A percentile compares a stretch with the other conserved stretches of the same genome.
Evolutionary conservation across 2,797 vertebrate species (phyloP).

Genomic region (Sus cebifrons): DNA sequence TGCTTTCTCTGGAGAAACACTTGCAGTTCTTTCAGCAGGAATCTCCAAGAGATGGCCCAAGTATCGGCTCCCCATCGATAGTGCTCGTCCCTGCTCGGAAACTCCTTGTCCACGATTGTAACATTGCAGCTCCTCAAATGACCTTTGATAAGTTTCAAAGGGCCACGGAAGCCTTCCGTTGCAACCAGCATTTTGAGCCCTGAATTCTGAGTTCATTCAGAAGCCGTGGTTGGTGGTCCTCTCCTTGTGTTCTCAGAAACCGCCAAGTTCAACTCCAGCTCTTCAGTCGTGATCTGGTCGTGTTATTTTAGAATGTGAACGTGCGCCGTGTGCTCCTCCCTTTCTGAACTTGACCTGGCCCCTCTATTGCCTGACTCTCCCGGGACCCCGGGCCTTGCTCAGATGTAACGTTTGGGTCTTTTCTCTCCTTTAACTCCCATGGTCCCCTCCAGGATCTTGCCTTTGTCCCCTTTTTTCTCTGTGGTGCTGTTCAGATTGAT

Average conservation of each 20-base stretch:
- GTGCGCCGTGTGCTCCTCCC: not conserved
- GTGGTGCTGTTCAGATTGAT: slow-evolving; percentile 37
- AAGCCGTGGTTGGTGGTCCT: slow-evolving; percentile 67
- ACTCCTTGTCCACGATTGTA: slow-evolving; percentile 83
- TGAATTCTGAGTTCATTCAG: slow-evolving; percentile 70
- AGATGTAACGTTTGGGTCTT: slow-evolving; percentile 46
- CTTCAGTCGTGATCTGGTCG: slow-evolving; percentile 53
- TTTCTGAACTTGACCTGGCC: slow-evolving; percentile 34
- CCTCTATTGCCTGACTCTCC: not conserved
- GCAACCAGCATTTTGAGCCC: slow-evolving; percentile 64
- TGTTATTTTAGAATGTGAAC: slow-evolving; percentile 68
- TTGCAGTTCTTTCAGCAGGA: slow-evolving; percentile 86
- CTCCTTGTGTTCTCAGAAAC: slow-evolving; percentile 68
- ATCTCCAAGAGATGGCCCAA: slow-evolving; percentile 86
- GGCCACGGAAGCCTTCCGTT: slow-evolving; percentile 52
- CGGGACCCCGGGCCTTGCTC: slow-evolving; percentile 42
- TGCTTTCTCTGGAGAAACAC: slow-evolving; percentile 88
- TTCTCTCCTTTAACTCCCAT: slow-evolving; percentile 35
- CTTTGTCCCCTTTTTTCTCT: slow-evolving; percentile 59
- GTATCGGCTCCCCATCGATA: slow-evolving; percentile 83
- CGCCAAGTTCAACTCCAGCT: slow-evolving; percentile 62
- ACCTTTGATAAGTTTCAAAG: slow-evolving; percentile 72
- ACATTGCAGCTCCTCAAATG: slow-evolving; percentile 72
- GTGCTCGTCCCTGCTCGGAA: slow-evolving; percentile 77
- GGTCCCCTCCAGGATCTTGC: slow-evolving; percentile 2